phyloP scores from a whole-genome alignment of 1,140 invertebrate species.

The Leptopilina boulardi region DNA sequence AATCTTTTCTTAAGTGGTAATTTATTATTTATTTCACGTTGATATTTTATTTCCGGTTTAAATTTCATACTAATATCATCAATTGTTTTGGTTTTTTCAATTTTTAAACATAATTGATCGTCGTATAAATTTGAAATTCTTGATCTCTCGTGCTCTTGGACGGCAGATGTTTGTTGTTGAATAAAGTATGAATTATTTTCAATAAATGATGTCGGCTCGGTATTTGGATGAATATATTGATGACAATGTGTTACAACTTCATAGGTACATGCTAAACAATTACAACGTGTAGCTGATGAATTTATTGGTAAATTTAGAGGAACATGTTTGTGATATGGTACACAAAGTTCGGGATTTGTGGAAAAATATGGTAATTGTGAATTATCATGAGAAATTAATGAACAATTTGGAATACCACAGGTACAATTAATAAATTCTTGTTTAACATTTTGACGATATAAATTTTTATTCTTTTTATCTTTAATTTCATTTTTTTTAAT shows the following conservation, averaged over 20 bases:
- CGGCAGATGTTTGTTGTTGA: conserved; percentile 58
- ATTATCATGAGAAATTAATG: conserved; percentile 53
- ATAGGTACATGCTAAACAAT: conserved; percentile 64
- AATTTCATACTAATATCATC: conserved; percentile 51
- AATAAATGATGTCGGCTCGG: conserved; percentile 58
- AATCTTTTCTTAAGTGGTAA: conserved; percentile 70
- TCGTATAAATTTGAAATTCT: conserved; percentile 63
- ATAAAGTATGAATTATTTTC: conserved; percentile 66
- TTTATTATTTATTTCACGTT: conserved; percentile 56
- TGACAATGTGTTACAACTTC: conserved; percentile 67
- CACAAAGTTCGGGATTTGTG: conserved; percentile 58
- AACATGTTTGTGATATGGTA: conserved; percentile 65
- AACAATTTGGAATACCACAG: conserved; percentile 52
- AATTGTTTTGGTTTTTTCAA: conserved; percentile 57
- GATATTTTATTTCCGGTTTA: conserved; percentile 52
- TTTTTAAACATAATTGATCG: conserved; percentile 61
- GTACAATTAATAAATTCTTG: conserved; percentile 60
- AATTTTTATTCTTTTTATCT: conserved; percentile 35
- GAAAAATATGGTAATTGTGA: conserved; percentile 56
- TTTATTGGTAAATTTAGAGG: conserved; percentile 62
- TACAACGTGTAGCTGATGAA: conserved; percentile 51
- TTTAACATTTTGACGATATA: conserved; percentile 60
- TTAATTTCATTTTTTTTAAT: conserved; percentile 39
- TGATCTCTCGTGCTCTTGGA: conserved; percentile 62
- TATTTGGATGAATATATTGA: conserved; percentile 63